These are phyloP conservation scores for Melipona bicolor DNA, from an alignment of 2,888 invertebrate species.

Conservation along the genomic window DNA sequence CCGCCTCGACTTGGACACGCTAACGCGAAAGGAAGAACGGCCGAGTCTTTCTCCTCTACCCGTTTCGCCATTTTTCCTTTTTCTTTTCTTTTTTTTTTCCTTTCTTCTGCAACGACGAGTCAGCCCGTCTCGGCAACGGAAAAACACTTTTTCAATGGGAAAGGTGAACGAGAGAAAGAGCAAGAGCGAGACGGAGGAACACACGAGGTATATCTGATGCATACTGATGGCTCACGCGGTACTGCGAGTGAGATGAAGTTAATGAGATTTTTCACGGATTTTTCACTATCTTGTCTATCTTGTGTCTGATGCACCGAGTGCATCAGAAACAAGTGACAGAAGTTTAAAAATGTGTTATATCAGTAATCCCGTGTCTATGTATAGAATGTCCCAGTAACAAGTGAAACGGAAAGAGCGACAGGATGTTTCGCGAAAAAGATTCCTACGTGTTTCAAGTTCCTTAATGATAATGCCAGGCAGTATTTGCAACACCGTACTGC, in stretches of 20 bases:
- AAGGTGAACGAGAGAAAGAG: background rate
- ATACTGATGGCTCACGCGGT: slow-evolving; percentile 14
- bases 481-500: background rate
- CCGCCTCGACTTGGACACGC: slow-evolving; percentile 37
- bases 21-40: slow-evolving; percentile 28
- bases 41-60: background rate
- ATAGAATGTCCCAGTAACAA: background rate
- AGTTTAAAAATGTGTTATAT: background rate
- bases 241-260: background rate
- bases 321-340: background rate
- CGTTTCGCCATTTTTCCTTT: background rate
- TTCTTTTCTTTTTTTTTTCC: background rate
- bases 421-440: background rate
- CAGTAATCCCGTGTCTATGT: background rate
- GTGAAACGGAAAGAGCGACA: background rate
- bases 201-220: slow-evolving; percentile 27
- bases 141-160: slow-evolving; percentile 9
- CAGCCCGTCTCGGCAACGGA: background rate
- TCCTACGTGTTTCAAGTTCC: background rate
- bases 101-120: background rate
- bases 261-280: background rate
- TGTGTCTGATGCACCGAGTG: background rate
- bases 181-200: background rate
- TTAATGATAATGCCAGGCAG: background rate
- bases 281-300: background rate